Evolutionary conservation across 2,888 invertebrate species (phyloP), one percentile per base, ranked within the genome.

Genomic region (Limnephilus auricula): DNA sequence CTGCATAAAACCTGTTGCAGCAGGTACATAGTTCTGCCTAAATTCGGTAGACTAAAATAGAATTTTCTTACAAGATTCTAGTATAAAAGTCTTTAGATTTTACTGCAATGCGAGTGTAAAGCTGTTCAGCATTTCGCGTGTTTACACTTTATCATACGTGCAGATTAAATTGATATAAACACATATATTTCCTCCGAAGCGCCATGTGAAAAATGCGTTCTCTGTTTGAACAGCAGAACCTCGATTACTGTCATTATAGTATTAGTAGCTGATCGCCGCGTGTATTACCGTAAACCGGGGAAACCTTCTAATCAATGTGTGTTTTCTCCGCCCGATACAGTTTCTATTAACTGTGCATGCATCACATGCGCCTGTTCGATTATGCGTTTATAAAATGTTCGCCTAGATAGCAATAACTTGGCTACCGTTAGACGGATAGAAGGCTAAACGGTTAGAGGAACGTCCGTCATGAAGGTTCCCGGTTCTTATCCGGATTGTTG

Each of bases 401-500:
- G 87, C n/a, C 87, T 37, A 15, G 78, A 79, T 88, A 79, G 65
- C 87, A 78, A 78, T 65, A 88, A 79, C 87, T 65, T 88, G 32
- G 12, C 65, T 12, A 88, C 87, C 87, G 87, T 88, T 88, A 88
- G 87, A 78, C 87, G 78, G 10, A 65, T 25, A 65, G 65, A 65
- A 6, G 65, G 65, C 25, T 65, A 65, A 65, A 85, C 85, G 37
- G 85, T 85, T 85, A 85, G 85, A 85, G 37, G 40, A 31, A 78
- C 87, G 87, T 88, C 87, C 87, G 87, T 88, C 87, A 88, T 30
- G 88, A 37, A 79, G 89, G 80, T 37, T 79, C 80, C 45, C 37
- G 34, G 30, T 79, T 37, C 80, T 79, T 32, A 79, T 80, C 80
- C 89, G 80, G 89, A 79, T 80, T 89, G 15, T 37, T 15, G 89